Evolutionary conservation across 2,888 invertebrate species (phyloP), one percentile per base, ranked within the genome.

Genomic region (Leptodirus hochenwartii): DNA sequence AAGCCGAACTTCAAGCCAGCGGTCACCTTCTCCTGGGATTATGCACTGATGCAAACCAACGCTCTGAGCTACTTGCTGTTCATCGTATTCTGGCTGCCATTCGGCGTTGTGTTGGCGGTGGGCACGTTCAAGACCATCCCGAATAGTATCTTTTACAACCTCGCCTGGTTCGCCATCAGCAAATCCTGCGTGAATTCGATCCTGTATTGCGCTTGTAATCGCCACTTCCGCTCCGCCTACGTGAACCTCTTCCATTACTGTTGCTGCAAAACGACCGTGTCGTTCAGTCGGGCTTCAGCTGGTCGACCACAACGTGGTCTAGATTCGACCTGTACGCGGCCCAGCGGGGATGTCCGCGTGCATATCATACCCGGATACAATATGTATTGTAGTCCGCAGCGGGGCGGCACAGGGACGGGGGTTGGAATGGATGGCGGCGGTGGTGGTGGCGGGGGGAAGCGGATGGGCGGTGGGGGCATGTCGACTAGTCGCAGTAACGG

Each of bases 191-290:
- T 77, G 37, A 71, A 73, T 37, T 70, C 69, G 39, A 58, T 71
- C 13, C 46, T 79, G 20, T 73, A 73, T 47, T 67, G 71, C 43
- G 52, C 66, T 4, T 54, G 69, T n/a, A 73, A 77, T 45, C 44
- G 53, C 5, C 69, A 69, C 45, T 80, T 80, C 46, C 62, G 78
- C 20, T 64, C 63, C 34, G 75, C 78, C 4, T 81, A 76, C 47
- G 58, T 69, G 9, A 70, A 72, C 44, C 55, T 81, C 5, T 81
- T 79, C 46, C 72, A 76, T 45, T 82, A 81, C 44, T 80, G 79
- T 46, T 80, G 72, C 47, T 81, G 79, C 54, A 81, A 80, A 50
- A 77, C 70, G 5, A 70, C 74, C 4, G 69, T 71, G 14, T 66
- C 74, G 2, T 71, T 71, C 40, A 64, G 69, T 4, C 54, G 69